Conservation (phyloP, 2,797 vertebrate species). For the Xenentodon cancila region DNA sequence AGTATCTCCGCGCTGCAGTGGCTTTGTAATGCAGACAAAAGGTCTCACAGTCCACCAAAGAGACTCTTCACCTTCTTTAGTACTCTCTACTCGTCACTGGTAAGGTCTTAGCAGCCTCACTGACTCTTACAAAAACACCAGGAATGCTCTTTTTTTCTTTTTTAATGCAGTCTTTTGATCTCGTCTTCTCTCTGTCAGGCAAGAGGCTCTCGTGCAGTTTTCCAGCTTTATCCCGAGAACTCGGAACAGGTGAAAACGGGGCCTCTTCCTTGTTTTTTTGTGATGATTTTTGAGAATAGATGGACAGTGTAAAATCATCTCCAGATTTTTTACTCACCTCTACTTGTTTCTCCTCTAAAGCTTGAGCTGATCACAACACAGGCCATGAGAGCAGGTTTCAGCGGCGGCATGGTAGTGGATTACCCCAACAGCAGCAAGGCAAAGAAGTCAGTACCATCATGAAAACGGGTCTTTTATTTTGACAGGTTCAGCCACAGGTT, state of each 20-base stretch:
- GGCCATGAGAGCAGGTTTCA: constrained; percentile 94
- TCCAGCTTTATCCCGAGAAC: constrained; percentile 97
- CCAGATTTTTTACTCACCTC: background rate
- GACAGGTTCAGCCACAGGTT: background rate
- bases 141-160: background rate
- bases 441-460: constrained; percentile 88
- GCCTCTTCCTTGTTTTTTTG: background rate
- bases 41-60: constrained; percentile 88
- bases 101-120: constrained; percentile 49
- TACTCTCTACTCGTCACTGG: constrained; percentile 91
- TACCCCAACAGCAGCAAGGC: constrained; percentile 97
- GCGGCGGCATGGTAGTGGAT: constrained; percentile 95
- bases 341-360: constrained; percentile 67
- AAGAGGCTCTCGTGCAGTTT: constrained; percentile 89
- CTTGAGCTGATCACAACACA: constrained; percentile 94
- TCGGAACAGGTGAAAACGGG: constrained; percentile 87
- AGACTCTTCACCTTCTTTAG: constrained; percentile 92
- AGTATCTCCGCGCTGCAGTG: constrained; percentile 98
- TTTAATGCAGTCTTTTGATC: background rate
- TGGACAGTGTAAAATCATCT: background rate
- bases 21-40: constrained; percentile 97
- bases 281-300: background rate
- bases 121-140: background rate
- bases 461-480: constrained; percentile 27
- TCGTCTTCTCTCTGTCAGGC: constrained; percentile 74